phyloP scores from a whole-genome alignment of 2,888 invertebrate genomes.

The Mesodorylaimus sp. region DNA sequence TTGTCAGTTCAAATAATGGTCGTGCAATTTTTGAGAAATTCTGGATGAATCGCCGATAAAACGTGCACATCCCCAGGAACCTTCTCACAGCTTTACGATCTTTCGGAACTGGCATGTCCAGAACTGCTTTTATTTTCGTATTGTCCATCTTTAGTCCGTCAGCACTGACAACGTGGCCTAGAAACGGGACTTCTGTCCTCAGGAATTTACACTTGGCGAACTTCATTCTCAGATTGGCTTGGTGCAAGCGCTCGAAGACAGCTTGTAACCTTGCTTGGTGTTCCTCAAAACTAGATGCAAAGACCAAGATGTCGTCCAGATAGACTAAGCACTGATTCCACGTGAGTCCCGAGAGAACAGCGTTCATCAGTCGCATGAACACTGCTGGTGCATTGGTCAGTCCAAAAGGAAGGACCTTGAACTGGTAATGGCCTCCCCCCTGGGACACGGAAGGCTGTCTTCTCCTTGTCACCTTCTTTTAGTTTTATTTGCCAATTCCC shows the following conservation, averaged over 20 bases:
- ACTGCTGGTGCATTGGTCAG: constrained; percentile 13
- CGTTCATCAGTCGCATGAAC: constrained; percentile 12
- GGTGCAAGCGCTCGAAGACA: constrained; percentile 4
- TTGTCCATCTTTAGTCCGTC: neutral
- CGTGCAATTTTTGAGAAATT: neutral
- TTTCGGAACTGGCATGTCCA: neutral
- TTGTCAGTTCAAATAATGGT: neutral
- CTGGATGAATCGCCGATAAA: constrained; percentile 5
- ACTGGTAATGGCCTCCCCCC: constrained; percentile 14
- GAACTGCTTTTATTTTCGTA: constrained; percentile 5
- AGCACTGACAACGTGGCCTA: constrained; percentile 2
- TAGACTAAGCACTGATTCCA: constrained; percentile 2
- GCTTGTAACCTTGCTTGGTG: neutral
- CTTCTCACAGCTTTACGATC: neutral
- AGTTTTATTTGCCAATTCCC: constrained; percentile 10
- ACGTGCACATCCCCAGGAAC: constrained; percentile 1
- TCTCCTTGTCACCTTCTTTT: constrained; percentile 11
- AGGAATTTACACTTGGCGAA: constrained; percentile 4
- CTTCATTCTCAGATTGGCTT: neutral
- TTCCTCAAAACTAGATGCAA: neutral
- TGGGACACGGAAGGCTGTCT: constrained; percentile 13
- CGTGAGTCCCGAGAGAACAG: neutral
- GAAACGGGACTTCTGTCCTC: neutral
- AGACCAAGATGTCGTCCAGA: constrained; percentile 8
- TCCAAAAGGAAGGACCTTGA: constrained; percentile 13